Evolutionary conservation across 2,113 vertebrate genomes (phyloP).

Genomic region (Euleptes europaea): DNA sequence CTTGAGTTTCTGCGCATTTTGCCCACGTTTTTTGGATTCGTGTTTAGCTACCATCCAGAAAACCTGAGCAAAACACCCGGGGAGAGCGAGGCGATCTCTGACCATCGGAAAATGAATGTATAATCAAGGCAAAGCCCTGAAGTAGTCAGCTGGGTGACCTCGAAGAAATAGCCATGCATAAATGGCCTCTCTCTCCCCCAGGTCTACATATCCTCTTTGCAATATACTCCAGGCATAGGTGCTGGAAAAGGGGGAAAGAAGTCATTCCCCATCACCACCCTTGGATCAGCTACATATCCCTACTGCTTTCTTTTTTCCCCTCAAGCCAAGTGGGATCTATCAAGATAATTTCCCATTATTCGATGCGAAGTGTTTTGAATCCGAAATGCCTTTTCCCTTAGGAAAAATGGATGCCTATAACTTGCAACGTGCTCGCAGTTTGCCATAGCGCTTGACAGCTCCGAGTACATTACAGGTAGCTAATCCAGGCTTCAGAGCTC

Average conservation of each 20-base stretch:
- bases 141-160: too few relatives aligned
- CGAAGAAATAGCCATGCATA: too few relatives aligned
- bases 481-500: constrained; percentile 77
- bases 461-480: constrained; percentile 75
- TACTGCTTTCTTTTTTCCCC: constrained; percentile 10
- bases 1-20: too few relatives aligned
- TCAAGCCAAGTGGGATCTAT: constrained; percentile 73
- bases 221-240: constrained; percentile 54
- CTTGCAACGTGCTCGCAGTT: constrained; percentile 72
- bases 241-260: constrained; percentile 33
- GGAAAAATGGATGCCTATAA: constrained; percentile 77
- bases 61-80: too few relatives aligned
- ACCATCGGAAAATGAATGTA: too few relatives aligned
- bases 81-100: too few relatives aligned
- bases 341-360: constrained; percentile 79
- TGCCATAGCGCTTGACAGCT: constrained; percentile 70
- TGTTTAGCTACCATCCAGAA: too few relatives aligned
- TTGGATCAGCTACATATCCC: neutral
- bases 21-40: too few relatives aligned
- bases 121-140: too few relatives aligned
- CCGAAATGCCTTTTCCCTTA: constrained; percentile 79
- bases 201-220: constrained; percentile 50
- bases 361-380: constrained; percentile 80
- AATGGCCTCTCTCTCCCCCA: constrained; percentile 1
- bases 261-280: constrained; percentile 49